Conservation (phyloP, 2,888 invertebrate genomes). For the Acanthococcus lagerstroemiae region DNA sequence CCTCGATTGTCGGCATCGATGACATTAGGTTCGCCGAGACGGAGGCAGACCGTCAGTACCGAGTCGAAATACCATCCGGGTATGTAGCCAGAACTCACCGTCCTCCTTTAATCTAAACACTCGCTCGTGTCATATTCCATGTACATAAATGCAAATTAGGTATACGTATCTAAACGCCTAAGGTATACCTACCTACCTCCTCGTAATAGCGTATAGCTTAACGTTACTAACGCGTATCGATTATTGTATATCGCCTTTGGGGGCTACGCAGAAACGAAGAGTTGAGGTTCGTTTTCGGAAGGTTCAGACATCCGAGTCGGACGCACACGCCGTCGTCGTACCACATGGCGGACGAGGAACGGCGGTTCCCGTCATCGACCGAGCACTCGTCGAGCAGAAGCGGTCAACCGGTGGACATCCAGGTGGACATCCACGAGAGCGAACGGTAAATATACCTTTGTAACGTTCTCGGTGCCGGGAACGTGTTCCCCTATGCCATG, state of each 20-base stretch:
- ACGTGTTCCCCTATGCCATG: no score
- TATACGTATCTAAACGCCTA: no score
- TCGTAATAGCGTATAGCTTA: no score
- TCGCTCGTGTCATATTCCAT: no score
- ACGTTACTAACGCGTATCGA: no score
- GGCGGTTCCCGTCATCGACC: slow-evolving; percentile 11
- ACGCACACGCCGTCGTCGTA: slow-evolving; percentile 37
- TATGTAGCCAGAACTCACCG: no score
- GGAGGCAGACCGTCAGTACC: slow-evolving; percentile 77
- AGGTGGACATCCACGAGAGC: slow-evolving; percentile 13
- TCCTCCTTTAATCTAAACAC: no score
- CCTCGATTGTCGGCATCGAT: slow-evolving; percentile 85
- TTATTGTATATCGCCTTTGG: no score
- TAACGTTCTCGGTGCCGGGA: no score
- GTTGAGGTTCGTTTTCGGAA: slow-evolving; percentile 58
- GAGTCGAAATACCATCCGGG: slow-evolving; percentile 69
- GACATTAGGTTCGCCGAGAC: slow-evolving; percentile 74
- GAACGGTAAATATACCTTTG: slow-evolving; percentile 11
- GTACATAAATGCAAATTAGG: no score
- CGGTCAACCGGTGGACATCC: slow-evolving; percentile 13
- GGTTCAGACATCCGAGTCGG: slow-evolving; percentile 48
- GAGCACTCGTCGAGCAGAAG: slow-evolving; percentile 6
- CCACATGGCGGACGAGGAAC: slow-evolving; percentile 16
- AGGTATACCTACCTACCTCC: no score
- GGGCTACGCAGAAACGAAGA: slow-evolving; percentile 55